A percentile compares a stretch with the other conserved stretches of the same genome.
Evolutionary conservation across 2,113 vertebrate species (phyloP).

Genomic region (Sisor rabdophorus): DNA sequence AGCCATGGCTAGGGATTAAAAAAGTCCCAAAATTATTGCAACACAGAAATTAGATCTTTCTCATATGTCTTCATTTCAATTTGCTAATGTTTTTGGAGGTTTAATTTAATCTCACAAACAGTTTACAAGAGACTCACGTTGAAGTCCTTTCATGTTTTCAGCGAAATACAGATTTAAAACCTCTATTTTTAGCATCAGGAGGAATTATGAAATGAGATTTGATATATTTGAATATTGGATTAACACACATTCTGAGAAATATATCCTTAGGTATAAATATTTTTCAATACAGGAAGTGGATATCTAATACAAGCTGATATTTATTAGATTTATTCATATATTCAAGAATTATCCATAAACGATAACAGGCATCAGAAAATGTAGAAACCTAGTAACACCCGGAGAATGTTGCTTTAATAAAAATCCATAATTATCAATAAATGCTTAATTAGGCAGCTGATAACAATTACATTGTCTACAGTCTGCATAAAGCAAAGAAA

Average conservation of each 20-base stretch:
- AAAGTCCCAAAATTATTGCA: neutral
- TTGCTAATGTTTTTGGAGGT: neutral
- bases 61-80: no score
- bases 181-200: neutral
- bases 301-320: no score
- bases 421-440: neutral
- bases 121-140: neutral
- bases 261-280: no score
- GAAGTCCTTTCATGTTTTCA: neutral
- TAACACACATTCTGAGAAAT: no score
- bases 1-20: slow-evolving; percentile 19
- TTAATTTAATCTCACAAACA: neutral
- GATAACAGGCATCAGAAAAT: no score
- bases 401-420: neutral
- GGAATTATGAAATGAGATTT: neutral
- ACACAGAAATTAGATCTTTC: neutral
- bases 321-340: no score
- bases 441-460: neutral
- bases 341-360: no score
- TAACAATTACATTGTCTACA: neutral
- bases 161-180: neutral
- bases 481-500: neutral
- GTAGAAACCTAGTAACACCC: no score
- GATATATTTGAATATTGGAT: no score
- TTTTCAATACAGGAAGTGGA: no score